These are phyloP conservation scores for Tachysurus vachellii DNA, from an alignment of 2,113 vertebrate genomes.

Conservation along the genomic window DNA sequence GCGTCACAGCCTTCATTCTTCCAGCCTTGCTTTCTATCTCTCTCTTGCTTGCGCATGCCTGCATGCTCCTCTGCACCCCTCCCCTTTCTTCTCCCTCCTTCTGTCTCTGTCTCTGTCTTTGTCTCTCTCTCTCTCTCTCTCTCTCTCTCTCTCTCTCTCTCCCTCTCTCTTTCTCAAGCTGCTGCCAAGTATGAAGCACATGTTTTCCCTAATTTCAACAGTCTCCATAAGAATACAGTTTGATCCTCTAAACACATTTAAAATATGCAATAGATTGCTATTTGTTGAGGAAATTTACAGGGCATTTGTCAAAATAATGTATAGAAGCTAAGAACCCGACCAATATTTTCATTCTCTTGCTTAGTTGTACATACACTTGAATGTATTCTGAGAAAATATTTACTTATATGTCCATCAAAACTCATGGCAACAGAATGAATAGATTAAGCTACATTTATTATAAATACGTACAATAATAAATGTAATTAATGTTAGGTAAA, in stretches of 20 bases:
- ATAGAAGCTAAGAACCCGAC: constrained; percentile 35
- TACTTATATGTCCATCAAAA: neutral
- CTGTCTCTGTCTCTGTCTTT: constrained; percentile 48
- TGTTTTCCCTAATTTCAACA: constrained; percentile 56
- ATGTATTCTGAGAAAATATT: neutral
- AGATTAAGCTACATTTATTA: neutral
- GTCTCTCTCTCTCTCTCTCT: constrained; percentile 47
- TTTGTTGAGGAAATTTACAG: neutral
- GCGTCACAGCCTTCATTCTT: constrained; percentile 67
- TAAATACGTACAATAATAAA: neutral
- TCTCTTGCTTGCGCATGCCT: constrained; percentile 37
- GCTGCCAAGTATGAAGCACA: constrained; percentile 66
- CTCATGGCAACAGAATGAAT: constrained; percentile 9
- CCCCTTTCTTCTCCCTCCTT: constrained; percentile 54
- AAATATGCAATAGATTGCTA: constrained; percentile 26
- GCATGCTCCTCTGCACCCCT: constrained; percentile 47
- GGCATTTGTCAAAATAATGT: neutral
- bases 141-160: constrained; percentile 46
- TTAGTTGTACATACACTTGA: neutral
- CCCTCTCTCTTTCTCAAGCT: constrained; percentile 55
- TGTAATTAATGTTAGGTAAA: neutral
- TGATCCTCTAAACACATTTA: constrained; percentile 33
- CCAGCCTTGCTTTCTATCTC: constrained; percentile 44
- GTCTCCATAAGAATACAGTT: constrained; percentile 18
- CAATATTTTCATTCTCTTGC: constrained; percentile 35